A percentile compares a stretch with the other conserved stretches of the same genome.
Conservation (phyloP, 2,888 invertebrate species). For the Leucophenga maculata region DNA sequence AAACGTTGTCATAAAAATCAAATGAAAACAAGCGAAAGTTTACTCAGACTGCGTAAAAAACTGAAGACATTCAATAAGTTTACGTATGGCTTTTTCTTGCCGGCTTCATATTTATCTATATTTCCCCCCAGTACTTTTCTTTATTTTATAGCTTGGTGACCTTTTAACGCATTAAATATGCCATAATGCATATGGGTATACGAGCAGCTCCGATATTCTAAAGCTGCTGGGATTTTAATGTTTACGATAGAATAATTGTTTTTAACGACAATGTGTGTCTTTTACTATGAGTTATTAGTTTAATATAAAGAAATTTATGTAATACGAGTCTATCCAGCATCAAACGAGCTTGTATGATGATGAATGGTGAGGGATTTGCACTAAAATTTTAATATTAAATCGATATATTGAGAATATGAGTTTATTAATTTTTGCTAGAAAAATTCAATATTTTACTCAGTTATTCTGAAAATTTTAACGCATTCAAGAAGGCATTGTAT, state of each 20-base stretch:
- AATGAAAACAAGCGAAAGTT: constrained; percentile 60
- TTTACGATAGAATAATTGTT: constrained; percentile 64
- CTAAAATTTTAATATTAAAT: no score
- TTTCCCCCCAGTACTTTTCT: constrained; percentile 43
- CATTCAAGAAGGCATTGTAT: no score
- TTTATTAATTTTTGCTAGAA: no score
- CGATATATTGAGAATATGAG: no score
- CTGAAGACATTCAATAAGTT: constrained; percentile 70
- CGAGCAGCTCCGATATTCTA: constrained; percentile 7
- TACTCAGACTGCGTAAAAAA: constrained; percentile 48
- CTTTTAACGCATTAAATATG: constrained; percentile 68
- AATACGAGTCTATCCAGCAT: no score
- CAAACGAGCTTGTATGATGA: no score
- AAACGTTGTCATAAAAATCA: constrained; percentile 70
- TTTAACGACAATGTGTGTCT: constrained; percentile 58
- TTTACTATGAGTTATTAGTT: constrained; percentile 64
- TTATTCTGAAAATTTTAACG: no score
- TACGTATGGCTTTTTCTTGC: constrained; percentile 38
- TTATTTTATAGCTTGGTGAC: constrained; percentile 31
- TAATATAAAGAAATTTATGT: constrained; percentile 51
- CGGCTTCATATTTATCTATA: constrained; percentile 5
- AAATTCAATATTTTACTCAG: no score
- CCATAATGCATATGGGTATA: constrained; percentile 35
- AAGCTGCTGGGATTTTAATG: constrained; percentile 51
- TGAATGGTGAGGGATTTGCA: no score